Conservation (phyloP, 2,888 invertebrate genomes). For the Pollenia labialis region DNA sequence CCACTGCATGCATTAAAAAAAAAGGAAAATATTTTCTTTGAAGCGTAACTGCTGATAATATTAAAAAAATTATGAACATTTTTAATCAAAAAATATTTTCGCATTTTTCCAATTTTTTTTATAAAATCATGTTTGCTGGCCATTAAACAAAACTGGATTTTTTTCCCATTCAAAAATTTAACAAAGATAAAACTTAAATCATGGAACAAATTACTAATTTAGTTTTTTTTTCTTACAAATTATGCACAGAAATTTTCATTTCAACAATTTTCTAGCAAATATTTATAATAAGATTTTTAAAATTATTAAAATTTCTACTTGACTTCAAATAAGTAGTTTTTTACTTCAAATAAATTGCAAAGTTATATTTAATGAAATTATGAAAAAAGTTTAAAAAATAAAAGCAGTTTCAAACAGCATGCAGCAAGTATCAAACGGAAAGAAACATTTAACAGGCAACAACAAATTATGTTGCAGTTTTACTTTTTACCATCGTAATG, state of each 20-base stretch:
- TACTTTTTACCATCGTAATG: conserved; percentile 23
- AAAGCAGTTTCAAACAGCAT: conserved; percentile 23
- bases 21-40: too few relatives aligned
- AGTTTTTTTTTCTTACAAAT: neutral
- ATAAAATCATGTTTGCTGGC: too few relatives aligned
- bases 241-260: neutral
- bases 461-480: conserved; percentile 59
- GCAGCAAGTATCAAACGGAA: conserved; percentile 19
- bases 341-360: neutral
- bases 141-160: too few relatives aligned
- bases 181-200: too few relatives aligned
- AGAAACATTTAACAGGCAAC: conserved; percentile 45
- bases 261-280: neutral
- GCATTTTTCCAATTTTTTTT: too few relatives aligned
- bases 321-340: neutral
- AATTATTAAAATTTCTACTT: neutral
- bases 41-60: too few relatives aligned
- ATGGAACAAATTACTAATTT: too few relatives aligned
- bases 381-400: neutral
- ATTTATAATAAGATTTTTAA: neutral
- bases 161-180: too few relatives aligned
- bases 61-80: too few relatives aligned
- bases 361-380: conserved; percentile 1
- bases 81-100: too few relatives aligned
- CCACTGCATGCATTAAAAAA: too few relatives aligned